These are phyloP conservation scores for Colletes latitarsis DNA, from an alignment of 1,140 invertebrate genomes.

Conservation along the genomic window DNA sequence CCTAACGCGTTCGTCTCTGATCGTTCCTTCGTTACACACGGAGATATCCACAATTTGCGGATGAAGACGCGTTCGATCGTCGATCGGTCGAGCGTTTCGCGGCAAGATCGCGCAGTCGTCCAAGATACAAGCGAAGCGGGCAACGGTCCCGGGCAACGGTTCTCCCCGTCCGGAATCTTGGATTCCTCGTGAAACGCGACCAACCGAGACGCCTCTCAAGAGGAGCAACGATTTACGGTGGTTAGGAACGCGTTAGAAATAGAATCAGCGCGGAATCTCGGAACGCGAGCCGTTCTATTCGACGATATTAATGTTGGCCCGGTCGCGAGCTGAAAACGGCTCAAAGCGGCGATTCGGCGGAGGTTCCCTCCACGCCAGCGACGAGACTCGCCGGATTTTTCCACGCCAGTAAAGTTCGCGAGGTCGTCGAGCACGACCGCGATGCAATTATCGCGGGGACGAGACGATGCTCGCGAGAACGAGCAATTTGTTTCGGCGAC, in stretches of 20 bases:
- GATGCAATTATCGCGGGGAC: constrained; percentile 54
- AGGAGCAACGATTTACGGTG: constrained; percentile 31
- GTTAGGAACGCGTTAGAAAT: constrained; percentile 41
- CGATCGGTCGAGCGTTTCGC: constrained; percentile 13
- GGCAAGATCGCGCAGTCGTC: neutral
- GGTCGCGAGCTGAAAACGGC: neutral
- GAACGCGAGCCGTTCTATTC: neutral
- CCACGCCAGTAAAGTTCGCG: neutral
- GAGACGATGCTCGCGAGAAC: constrained; percentile 48
- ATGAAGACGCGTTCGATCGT: neutral
- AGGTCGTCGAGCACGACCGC: constrained; percentile 25
- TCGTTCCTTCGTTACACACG: neutral
- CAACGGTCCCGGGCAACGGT: neutral
- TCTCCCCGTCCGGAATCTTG: neutral
- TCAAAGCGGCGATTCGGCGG: neutral
- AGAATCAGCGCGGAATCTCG: constrained; percentile 39
- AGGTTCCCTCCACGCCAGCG: too few relatives aligned
- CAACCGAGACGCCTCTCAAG: neutral
- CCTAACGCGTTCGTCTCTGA: constrained; percentile 11
- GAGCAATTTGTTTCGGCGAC: constrained; percentile 73
- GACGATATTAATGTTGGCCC: constrained; percentile 8
- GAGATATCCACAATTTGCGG: neutral
- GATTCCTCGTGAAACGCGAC: constrained; percentile 10
- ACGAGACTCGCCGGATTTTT: constrained; percentile 31
- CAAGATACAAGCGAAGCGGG: too few relatives aligned